phyloP scores from a whole-genome alignment of 2,797 vertebrate genomes.

The Rhinoraja longicauda region DNA sequence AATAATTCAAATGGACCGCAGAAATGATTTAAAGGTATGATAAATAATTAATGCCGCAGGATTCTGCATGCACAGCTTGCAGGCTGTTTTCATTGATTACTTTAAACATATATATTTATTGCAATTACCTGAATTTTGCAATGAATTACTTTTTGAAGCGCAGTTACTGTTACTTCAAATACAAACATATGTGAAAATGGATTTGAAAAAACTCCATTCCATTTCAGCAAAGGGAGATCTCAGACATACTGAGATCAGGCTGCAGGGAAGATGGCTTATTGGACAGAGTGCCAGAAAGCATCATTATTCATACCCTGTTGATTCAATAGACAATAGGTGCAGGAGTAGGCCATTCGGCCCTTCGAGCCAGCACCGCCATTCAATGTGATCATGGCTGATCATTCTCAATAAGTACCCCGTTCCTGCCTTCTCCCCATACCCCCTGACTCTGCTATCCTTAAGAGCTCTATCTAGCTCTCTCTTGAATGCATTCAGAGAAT shows the following conservation, averaged over 20 bases:
- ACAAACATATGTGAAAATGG: not conserved
- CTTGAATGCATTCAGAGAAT: no score
- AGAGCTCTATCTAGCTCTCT: no score
- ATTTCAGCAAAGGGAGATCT: not conserved
- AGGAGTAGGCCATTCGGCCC: no score
- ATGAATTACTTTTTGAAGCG: not conserved
- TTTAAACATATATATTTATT: not conserved
- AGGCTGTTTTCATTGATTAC: not conserved
- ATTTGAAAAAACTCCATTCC: not conserved
- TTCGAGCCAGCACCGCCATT: no score
- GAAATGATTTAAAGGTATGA: not conserved
- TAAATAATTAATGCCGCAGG: not conserved
- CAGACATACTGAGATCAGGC: not conserved
- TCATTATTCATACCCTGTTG: not conserved
- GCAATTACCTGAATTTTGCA: not conserved
- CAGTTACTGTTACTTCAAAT: not conserved
- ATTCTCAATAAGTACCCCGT: no score
- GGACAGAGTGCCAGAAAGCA: not conserved
- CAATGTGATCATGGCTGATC: no score
- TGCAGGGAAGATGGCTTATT: not conserved
- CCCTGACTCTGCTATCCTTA: no score
- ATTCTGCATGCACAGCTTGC: not conserved
- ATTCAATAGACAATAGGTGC: no score
- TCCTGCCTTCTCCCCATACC: no score
- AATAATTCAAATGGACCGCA: not conserved